Evolutionary conservation across 2,113 vertebrate genomes (phyloP).

Genomic region (Microtus richardsoni): DNA sequence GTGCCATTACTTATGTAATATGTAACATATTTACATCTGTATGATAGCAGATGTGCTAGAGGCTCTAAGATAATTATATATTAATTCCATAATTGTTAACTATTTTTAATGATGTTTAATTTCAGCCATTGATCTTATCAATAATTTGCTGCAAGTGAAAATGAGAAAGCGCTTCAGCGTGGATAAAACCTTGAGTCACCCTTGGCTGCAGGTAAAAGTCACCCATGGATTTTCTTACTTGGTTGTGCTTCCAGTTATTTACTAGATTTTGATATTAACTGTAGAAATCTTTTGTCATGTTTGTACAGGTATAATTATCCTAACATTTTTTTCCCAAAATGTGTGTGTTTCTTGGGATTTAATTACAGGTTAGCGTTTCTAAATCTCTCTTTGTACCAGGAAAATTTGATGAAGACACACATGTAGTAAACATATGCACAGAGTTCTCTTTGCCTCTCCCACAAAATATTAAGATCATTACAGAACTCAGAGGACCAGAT

Average conservation of each 20-base stretch:
- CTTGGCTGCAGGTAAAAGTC: conserved; percentile 96
- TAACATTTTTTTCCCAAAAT: conserved; percentile 39
- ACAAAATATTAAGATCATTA: neutral
- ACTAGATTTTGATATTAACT: neutral
- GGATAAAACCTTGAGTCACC: conserved; percentile 97
- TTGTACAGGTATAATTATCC: conserved; percentile 22
- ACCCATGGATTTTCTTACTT: neutral
- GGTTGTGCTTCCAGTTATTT: neutral
- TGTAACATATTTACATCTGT: neutral
- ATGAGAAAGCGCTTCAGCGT: conserved; percentile 99
- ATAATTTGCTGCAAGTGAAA: conserved; percentile 99
- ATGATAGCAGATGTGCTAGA: neutral
- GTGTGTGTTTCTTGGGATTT: neutral
- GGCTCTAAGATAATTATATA: conserved; percentile 11
- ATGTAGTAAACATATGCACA: neutral
- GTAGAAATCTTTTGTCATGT: conserved; percentile 26
- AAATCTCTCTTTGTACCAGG: neutral
- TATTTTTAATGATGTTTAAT: conserved; percentile 66
- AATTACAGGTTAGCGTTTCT: conserved; percentile 32
- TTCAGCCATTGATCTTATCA: conserved; percentile 98
- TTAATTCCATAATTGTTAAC: conserved; percentile 11
- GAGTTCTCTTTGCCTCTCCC: fast-evolving
- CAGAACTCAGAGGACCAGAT: conserved; percentile 42
- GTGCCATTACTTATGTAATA: neutral
- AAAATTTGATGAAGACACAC: neutral